These are phyloP conservation scores for Campaea margaritaria DNA, from an alignment of 2,888 invertebrate species.

Conservation along the genomic window DNA sequence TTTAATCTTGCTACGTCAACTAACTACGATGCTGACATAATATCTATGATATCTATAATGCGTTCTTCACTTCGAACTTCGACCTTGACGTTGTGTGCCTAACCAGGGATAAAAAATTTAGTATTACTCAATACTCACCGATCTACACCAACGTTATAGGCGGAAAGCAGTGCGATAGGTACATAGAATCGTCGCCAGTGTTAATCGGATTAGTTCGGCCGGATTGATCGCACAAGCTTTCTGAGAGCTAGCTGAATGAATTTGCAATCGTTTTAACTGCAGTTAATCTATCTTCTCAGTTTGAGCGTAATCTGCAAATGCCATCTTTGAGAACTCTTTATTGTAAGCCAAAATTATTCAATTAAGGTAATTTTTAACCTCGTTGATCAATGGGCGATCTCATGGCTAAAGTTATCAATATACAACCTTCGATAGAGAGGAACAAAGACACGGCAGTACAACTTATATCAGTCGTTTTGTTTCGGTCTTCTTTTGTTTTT, in stretches of 20 bases:
- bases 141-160: not conserved
- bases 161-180: conserved; percentile 32
- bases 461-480: too few species aligned
- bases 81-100: too few species aligned
- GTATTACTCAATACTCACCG: too few species aligned
- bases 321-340: not conserved
- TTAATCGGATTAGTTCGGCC: conserved; percentile 53
- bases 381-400: not conserved
- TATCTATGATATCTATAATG: too few species aligned
- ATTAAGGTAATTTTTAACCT: not conserved
- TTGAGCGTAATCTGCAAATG: conserved; percentile 16
- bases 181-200: conserved; percentile 30
- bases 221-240: conserved; percentile 43
- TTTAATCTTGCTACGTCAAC: too few species aligned
- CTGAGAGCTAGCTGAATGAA: conserved; percentile 41
- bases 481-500: too few species aligned
- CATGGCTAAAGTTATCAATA: too few species aligned
- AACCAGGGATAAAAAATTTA: too few species aligned
- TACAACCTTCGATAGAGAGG: too few species aligned
- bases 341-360: not conserved
- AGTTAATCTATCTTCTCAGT: conserved; percentile 34
- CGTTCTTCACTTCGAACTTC: too few species aligned
- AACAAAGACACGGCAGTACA: too few species aligned
- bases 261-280: conserved; percentile 39
- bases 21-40: too few species aligned